phyloP scores from a whole-genome alignment of 2,888 invertebrate genomes.

The Lasioglossum malachurum region DNA sequence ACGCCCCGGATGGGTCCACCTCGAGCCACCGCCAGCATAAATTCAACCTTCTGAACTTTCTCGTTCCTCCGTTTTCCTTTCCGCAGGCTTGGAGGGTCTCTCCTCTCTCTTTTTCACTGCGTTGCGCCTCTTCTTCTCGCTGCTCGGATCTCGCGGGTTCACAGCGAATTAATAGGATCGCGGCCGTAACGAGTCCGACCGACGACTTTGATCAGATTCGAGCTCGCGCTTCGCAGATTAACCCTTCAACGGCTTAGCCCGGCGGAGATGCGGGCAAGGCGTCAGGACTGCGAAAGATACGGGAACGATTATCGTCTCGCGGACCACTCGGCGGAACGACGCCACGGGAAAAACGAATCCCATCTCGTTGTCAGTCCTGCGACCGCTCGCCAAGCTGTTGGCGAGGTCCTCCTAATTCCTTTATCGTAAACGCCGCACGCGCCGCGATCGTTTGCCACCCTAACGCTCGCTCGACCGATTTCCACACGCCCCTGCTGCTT shows the following conservation, averaged over 20 bases:
- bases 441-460: not conserved
- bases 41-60: slow-evolving; percentile 71
- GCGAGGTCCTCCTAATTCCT: slow-evolving; percentile 31
- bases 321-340: slow-evolving; percentile 2
- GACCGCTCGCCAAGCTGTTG: not conserved
- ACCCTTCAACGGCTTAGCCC: slow-evolving; percentile 28
- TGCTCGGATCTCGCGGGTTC: slow-evolving; percentile 57
- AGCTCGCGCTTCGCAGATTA: slow-evolving; percentile 35
- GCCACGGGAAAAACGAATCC: slow-evolving; percentile 1
- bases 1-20: slow-evolving; percentile 62
- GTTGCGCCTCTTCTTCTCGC: not conserved
- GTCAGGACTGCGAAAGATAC: not conserved
- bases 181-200: slow-evolving; percentile 64
- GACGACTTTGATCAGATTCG: slow-evolving; percentile 29
- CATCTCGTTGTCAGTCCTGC: not conserved
- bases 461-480: slow-evolving; percentile 1
- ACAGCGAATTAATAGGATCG: slow-evolving; percentile 75
- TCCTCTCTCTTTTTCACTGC: not conserved
- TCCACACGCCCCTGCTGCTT: not conserved
- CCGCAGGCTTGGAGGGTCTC: not conserved
- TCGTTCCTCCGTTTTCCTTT: slow-evolving; percentile 19
- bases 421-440: slow-evolving; percentile 37
- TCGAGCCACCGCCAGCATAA: slow-evolving; percentile 69
- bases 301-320: slow-evolving; percentile 5
- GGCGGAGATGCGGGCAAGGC: slow-evolving; percentile 32